Base-by-base conservation (phyloP, 2,797 vertebrate species). In the Gymnothorax reevesii region DNA sequence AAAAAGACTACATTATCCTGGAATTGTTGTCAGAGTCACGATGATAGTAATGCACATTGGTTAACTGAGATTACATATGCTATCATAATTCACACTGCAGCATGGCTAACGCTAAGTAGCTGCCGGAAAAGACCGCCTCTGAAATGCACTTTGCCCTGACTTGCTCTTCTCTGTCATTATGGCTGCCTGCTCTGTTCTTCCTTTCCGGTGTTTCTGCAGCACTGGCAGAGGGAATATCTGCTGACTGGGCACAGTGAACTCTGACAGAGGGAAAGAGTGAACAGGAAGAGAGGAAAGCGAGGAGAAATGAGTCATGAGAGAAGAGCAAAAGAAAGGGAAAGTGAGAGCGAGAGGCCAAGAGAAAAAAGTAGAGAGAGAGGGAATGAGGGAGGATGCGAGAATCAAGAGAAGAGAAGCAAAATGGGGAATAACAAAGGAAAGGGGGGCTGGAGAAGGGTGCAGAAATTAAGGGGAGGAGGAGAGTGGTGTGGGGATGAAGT, bases 201-300 rank as follows among this genome's bases (percentile, higher is more conserved):
- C 42, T 27, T 77, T 57, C 59, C 79, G n/a, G 54, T 87, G 82
- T 89, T 83, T 89, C 83, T 87, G 92, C 94, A 93, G 94, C 94
- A 94, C 93, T 94, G 91, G 89, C 89, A 86, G 20, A 59, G 87
- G 85, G 88, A 87, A 89, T 91, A 92, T 89, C 91, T 95, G 95
- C 95, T 96, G 95, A 96, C 94, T 91, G 92, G 88, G 94, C 95
- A 95, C 90, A 94, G 93, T 83, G 87, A 93, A 93, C 88, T 93
- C 92, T 92, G 91, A 88, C 90, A 87, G 84, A 90, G 59, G 9
- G 33, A 7, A 13, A 57, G 66, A 20, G 33, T 33, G 64, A 13
- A 57, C 8, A 20, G 25, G 2, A 27, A 59, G 64, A 8, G 49
- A 54, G 42, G 27, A 42, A 57, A 10, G 62, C 4, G 62, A 33